Evolutionary conservation across 2,797 vertebrate species (phyloP), one percentile per base, ranked within the genome.

Genomic region (Platyrinchus mystaceus): DNA sequence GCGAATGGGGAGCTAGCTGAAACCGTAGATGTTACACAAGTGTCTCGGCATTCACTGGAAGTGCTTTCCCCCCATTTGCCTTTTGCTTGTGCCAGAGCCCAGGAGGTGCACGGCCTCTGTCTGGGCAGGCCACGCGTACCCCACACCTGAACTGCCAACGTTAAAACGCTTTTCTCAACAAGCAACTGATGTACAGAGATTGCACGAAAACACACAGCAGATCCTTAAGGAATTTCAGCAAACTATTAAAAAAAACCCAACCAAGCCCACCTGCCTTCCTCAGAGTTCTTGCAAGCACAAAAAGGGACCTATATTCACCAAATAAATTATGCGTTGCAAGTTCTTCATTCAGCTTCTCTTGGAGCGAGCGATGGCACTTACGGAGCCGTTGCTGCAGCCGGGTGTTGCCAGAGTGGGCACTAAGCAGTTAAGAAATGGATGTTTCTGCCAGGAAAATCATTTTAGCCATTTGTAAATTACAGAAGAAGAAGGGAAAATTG

Each of bases 51-150:
- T 5, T 5, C 2, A 0, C 47, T 37, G 68, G 62, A 67, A 60
- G 60, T 10, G 4, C 27, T 43, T 56, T 19, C 56, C 12, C 3
- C 34, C 21, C 6, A 2, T 8, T 10, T 26, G 77, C 58, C 24
- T 13, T 39, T 32, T 6, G 41, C 6, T 17, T 15, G 70, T 27
- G 55, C 37, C 58, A 7, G 41, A 9, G 68, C 11, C 3, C 63
- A 6, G 39, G 50, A 39, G 64, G 47, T 27, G 44, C 2, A 2
- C 1, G 81, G 66, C 73, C 44, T 34, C 60, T 62, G 37, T 14
- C 67, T 4, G 1, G 3, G 16, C 36, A 81, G 69, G 49, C 55
- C 71, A 21, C 3, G 0, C 0, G 0, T 4, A 22, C 10, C 30
- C 63, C 1, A 0, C 62, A 19, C 49, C 74, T 8, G 21, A 30